Evolutionary conservation across 64 coral and sea anemone species (phyloP), one percentile per base, ranked within the genome.

Genomic region (Montipora capricornis): DNA sequence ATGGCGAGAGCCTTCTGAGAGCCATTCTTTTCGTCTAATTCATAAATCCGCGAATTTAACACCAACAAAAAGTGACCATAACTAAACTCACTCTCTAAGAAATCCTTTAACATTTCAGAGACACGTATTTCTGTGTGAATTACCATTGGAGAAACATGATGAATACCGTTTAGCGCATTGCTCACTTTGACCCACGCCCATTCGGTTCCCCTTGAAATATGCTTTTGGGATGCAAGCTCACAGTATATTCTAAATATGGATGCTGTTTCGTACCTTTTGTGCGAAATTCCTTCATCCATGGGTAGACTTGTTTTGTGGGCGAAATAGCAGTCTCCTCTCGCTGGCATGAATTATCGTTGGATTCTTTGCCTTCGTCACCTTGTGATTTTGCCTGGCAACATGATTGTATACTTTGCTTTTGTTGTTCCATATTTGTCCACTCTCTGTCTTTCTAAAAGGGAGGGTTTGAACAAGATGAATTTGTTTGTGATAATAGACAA

Each of bases 241-340:
- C 22, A 74, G 22, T 81, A 73, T 68, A 29, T 80, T 12, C 1
- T 26, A 19, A 52, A 22, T 17, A 58, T 53, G 5, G n/a, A 26
- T 20, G 2, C 75, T 55, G 44, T 44, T 87, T 81, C 88, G 37
- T 96, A 96, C 95, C 95, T 96, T 96, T 96, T 46, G 92, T 52
- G 74, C 95, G 93, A 58, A 89, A 96, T 68, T 96, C 95, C 46
- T 89, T 96, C 95, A 96, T 96, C 95, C 95, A 96, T 44, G 95
- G 95, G 70, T 96, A 96, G 44, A 96, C 66, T 67, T 86, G 45
- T 71, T 71, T 44, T 71, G 8, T 6, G 10, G 64, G 44, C 5
- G 17, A 71, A 13, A 5, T 49, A 26, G 45, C 8, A 2, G 82
- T 45, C 46, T 71, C 64, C 2, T 24, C 26, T 1, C 19, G 44